Base-by-base conservation (phyloP, 2,113 vertebrate species). In the Notarius quadriscutis region DNA sequence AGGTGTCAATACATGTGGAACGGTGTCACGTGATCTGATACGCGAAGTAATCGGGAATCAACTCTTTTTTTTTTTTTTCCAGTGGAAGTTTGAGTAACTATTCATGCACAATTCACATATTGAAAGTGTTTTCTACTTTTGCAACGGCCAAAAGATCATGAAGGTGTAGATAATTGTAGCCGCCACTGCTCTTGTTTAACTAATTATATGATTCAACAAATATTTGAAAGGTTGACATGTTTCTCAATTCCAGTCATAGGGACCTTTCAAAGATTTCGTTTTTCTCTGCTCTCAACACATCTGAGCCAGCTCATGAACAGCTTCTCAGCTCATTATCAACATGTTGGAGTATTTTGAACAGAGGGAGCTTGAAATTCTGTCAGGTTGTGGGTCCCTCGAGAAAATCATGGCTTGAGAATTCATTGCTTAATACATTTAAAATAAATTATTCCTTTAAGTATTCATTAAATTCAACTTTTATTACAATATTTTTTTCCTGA, bases 241-340 rank as follows among this genome's bases (percentile, higher is more conserved):
- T 55, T 55, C 25, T 78, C 75, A 27, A 17, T 55, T 57, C 50
- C 50, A 75, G 5, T 75, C 8, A 25, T 1, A 25, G 9, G 72
- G 20, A 22, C 10, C 48, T 75, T 75, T 51, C 15, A 25, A 78
- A 15, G 75, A 27, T 78, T 53, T 55, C 0, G 25, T 12, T 55
- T 78, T 78, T 78, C 74, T 78, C 74, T 53, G 50, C 75, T 78
- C 25, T 53, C 75, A 15, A 78, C 50, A 78, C 50, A 51, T 51
- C 51, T 17, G 51, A 55, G 51, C 11, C 50, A 57, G 77, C 53
- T 80, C 53, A 57, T 34, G 55, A 34, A 10, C 55, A 9, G 53
- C 17, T 58, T 80, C n/a, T 78, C 75, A 30, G 51, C 51, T 79
- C 51, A 79, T 79, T 57, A 79, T 79, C 75, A 55, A 27, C 25